A percentile compares a stretch with the other conserved stretches of the same genome.
phyloP scores from a whole-genome alignment of 2,113 vertebrate genomes.

The Rhinopomastus cyanomelas region DNA sequence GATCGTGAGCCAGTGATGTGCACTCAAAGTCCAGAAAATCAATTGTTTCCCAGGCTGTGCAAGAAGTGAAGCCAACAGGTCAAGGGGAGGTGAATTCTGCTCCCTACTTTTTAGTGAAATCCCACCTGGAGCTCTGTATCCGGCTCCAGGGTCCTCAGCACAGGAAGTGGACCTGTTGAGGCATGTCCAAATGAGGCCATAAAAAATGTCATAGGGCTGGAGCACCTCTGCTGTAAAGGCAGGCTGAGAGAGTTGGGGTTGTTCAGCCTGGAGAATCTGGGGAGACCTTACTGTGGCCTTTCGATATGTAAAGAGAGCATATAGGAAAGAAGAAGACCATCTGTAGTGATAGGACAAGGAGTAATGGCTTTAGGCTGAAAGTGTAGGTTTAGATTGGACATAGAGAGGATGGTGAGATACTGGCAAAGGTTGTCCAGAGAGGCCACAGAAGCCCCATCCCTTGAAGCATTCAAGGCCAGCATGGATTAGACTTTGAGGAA shows the following conservation, averaged over 20 bases:
- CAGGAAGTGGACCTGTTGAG: neutral
- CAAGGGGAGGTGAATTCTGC: neutral
- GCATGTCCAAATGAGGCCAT: fast-evolving
- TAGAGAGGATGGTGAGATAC: neutral
- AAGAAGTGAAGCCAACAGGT: neutral
- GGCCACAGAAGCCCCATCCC: neutral
- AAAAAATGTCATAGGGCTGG: neutral
- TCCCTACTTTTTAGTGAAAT: neutral
- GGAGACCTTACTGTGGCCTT: neutral
- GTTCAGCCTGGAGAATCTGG: neutral
- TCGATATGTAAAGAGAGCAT: neutral
- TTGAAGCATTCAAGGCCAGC: neutral
- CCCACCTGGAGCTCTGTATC: fast-evolving
- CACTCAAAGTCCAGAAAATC: fast-evolving
- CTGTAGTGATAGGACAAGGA: neutral
- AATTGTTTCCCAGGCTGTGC: neutral
- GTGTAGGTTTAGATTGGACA: neutral
- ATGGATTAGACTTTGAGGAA: neutral
- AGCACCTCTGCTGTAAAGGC: fast-evolving
- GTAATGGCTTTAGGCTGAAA: neutral
- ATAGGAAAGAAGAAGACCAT: neutral
- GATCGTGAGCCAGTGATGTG: fast-evolving
- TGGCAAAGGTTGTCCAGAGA: neutral
- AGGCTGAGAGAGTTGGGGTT: neutral
- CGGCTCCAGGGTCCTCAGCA: neutral